Conservation (phyloP, 64 coral and sea anemone genomes). For the Pocillopora verrucosa region DNA sequence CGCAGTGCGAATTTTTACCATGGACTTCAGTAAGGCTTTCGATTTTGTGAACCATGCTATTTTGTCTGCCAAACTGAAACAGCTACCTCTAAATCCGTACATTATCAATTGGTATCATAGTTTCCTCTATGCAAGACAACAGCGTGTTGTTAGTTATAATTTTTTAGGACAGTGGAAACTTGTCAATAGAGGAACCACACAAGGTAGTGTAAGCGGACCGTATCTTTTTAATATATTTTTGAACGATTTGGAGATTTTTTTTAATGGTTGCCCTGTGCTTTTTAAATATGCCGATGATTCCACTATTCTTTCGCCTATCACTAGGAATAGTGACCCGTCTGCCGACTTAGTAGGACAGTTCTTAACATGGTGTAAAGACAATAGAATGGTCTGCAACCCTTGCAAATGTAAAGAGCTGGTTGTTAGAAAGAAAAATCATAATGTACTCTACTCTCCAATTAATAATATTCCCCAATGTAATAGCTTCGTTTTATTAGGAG, state of each 20-base stretch:
- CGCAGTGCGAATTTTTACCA: conserved; percentile 53
- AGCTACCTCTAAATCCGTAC: too few relatives aligned
- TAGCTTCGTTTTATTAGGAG: conserved; percentile 48
- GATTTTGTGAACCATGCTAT: too few relatives aligned
- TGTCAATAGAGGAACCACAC: conserved; percentile 58
- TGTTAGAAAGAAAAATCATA: too few relatives aligned
- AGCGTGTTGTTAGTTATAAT: conserved; percentile 46
- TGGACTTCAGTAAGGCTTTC: too few relatives aligned
- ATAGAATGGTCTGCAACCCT: conserved; percentile 57
- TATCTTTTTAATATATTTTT: conserved; percentile 77
- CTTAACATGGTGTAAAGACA: conserved; percentile 60
- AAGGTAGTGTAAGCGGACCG: conserved; percentile 65
- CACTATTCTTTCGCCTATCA: conserved; percentile 67
- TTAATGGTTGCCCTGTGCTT: too few relatives aligned
- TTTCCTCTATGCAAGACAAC: conserved; percentile 54
- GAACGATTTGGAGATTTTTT: conserved; percentile 59
- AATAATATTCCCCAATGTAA: conserved; percentile 62
- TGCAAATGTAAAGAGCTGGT: too few relatives aligned
- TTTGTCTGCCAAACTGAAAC: too few relatives aligned
- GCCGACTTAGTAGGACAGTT: conserved; percentile 44
- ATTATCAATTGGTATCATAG: conserved; percentile 67
- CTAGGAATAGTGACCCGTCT: conserved; percentile 50
- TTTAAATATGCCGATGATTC: too few relatives aligned
- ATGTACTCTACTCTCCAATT: conserved; percentile 47
- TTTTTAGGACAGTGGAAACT: conserved; percentile 31